A percentile compares a stretch with the other conserved stretches of the same genome.
Evolutionary conservation across 1,140 invertebrate species (phyloP).

Genomic region (Caenorhabditis inopinata): DNA sequence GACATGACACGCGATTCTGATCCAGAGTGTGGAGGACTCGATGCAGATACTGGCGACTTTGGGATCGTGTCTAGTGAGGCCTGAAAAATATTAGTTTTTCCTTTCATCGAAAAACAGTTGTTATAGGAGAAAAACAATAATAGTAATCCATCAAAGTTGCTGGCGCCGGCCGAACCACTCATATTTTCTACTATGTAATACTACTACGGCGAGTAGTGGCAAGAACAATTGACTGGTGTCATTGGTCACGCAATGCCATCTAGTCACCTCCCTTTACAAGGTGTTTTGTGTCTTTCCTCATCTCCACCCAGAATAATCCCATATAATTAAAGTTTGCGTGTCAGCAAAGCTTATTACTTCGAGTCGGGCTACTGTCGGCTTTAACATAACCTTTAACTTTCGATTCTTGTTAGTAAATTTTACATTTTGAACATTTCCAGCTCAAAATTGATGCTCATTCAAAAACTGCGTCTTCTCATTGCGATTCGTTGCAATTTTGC

Average conservation of each 20-base stretch:
- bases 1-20: slow-evolving; percentile 13
- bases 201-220: not conserved
- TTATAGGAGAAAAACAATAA: slow-evolving; percentile 1
- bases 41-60: not conserved
- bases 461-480: too few relatives aligned
- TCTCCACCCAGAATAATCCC: too few relatives aligned
- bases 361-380: too few relatives aligned
- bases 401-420: too few relatives aligned
- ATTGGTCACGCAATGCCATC: slow-evolving; percentile 30
- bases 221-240: not conserved
- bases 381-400: too few relatives aligned
- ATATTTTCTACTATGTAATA: not conserved
- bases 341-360: too few relatives aligned
- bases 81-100: not conserved
- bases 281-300: not conserved
- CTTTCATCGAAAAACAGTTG: not conserved
- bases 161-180: not conserved
- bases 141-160: slow-evolving; percentile 31
- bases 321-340: slow-evolving; percentile 12
- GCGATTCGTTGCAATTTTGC: too few relatives aligned
- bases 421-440: too few relatives aligned
- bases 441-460: too few relatives aligned
- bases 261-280: not conserved
- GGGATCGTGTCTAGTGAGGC: not conserved
- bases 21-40: not conserved